These are phyloP conservation scores for Microtus montanus DNA, from an alignment of 2,113 vertebrate genomes.

Conservation along the genomic window DNA sequence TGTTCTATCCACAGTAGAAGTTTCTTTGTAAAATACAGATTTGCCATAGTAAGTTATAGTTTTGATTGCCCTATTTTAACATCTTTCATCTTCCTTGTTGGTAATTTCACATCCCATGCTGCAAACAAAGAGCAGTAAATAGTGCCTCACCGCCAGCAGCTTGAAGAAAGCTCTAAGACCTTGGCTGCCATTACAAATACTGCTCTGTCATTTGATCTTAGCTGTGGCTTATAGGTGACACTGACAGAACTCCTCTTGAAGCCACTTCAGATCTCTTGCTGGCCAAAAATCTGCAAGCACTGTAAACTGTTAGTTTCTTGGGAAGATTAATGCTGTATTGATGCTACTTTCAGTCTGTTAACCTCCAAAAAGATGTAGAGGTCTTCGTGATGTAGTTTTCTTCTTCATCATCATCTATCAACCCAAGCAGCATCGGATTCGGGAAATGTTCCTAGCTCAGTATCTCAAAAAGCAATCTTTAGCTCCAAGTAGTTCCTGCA, in stretches of 20 bases:
- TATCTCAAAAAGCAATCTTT: conserved; percentile 69
- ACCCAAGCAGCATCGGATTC: conserved; percentile 22
- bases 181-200: neutral
- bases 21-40: neutral
- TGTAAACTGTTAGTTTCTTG: conserved; percentile 66
- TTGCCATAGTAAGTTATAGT: neutral
- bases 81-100: conserved; percentile 25
- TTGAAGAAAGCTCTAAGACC: conserved; percentile 4
- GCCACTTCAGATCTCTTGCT: conserved; percentile 56
- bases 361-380: conserved; percentile 71
- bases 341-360: conserved; percentile 71
- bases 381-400: conserved; percentile 68
- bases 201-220: conserved; percentile 26
- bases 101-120: conserved; percentile 1
- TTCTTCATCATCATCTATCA: conserved; percentile 75
- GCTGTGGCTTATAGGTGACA: conserved; percentile 47
- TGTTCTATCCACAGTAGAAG: neutral
- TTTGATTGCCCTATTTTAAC: conserved; percentile 7
- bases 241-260: conserved; percentile 41
- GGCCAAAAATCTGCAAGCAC: conserved; percentile 69
- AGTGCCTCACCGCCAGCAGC: neutral
- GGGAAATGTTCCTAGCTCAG: conserved; percentile 49
- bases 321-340: conserved; percentile 73
- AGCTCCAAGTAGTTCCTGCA: conserved; percentile 33
- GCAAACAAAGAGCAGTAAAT: conserved; percentile 11